Evolutionary conservation across 2,113 vertebrate species (phyloP), one percentile per base, ranked within the genome.

Genomic region (Gymnarchus niloticus): DNA sequence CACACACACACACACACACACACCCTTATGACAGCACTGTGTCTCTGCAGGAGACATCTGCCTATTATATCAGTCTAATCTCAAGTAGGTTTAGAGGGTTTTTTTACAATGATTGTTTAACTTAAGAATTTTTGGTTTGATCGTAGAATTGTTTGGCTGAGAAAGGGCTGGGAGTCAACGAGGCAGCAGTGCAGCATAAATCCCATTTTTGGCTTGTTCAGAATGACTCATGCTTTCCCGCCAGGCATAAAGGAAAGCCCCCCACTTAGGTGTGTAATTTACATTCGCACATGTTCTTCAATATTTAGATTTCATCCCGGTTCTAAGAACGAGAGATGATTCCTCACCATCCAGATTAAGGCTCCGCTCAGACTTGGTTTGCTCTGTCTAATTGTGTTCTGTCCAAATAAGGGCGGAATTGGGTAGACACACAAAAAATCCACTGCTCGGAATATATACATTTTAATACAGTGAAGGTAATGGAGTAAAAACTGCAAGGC

Each of bases 381-480:
- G 86, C 56, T 84, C 86, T 61, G 86, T 81, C 86, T 87, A 87
- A 87, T 87, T 87, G 83, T 84, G 83, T 59, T 59, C 86, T 85
- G 37, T 87, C 83, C 86, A 87, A 87, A 87, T 87, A 84, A 65
- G n/a, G 25, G 57, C 65, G 69, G 51, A 54, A 87, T 84, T 81
- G 76, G 51, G 48, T 28, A 3, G 76, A 81, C 46, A 77, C 84
- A 87, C 48, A 86, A 51, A 73, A 5, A 86, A 65, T 85, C 86
- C 83, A 76, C 81, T 37, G 56, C 57, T 59, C 77, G 56, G 88
- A 88, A 88, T 88, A 87, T 69, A 85, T 88, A 85, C 88, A 88
- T 88, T 85, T 83, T 92, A 95, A 93, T 92, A 93, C 89, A 92
- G 90, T 84, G 56, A 86, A 86, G 87, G 91, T 93, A 91, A 88